Evolutionary conservation across 2,113 vertebrate genomes (phyloP), one percentile per base, ranked within the genome.

Genomic region (Mus spicilegus): DNA sequence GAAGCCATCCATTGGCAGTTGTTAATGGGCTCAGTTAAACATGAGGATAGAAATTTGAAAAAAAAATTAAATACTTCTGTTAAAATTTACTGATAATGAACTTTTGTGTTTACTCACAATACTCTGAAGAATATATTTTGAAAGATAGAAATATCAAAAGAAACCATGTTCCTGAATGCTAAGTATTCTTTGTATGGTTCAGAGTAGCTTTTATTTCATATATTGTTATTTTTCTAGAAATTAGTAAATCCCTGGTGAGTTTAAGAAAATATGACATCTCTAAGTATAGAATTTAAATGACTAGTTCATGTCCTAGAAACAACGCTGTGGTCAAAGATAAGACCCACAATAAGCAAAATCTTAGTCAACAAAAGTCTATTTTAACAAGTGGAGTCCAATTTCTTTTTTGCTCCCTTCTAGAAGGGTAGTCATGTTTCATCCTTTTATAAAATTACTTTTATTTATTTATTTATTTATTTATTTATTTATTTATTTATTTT

Each of bases 51-150:
- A 51, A 78, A 51, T 77, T 51, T 70, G 69, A n/a, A n/a, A 70
- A n/a, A 70, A n/a, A 19, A 28, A 76, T 17, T 26, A 75, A 42
- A 49, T 9, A 77, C 11, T 56, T 81, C 97, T 95, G 93, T 97
- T 97, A 96, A 96, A 95, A 98, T 72, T 95, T 87, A 92, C 54
- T 96, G 75, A 95, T 97, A 78, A 61, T 95, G 72, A 97, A 94
- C 0, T 28, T 33, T 93, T 51, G 33, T 5, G 4, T n/a, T 54
- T 76, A 33, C 93, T 96, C 94, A 89, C 85, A 96, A 8, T 65
- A 51, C 20, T 70, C 73, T 93, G 70, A 90, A 95, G 96, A 94
- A 58, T 56, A 87, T 26, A 36, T 69, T 46, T 80, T 49, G 8
- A 86, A 97, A 95, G 90, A 82, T 51, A 19, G 49, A 80, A 56